Evolutionary conservation across 2,113 vertebrate genomes (phyloP), one percentile per base, ranked within the genome.

Genomic region (Lepisosteus osseus): DNA sequence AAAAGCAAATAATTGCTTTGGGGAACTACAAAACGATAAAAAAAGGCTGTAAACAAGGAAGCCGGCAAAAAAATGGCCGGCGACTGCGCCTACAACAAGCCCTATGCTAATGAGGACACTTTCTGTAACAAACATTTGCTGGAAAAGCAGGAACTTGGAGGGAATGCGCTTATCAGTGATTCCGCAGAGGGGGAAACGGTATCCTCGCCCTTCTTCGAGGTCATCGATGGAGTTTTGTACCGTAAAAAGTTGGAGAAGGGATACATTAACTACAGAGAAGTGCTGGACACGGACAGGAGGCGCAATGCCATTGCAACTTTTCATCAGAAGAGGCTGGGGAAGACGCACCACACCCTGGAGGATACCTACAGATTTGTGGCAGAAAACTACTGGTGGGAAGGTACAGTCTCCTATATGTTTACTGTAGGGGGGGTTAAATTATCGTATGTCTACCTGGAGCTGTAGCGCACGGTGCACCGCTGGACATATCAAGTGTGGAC

Each of bases 311-410:
- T 93, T 74, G 70, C 81, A 67, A 86, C 85, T 61, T 91, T 92
- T 61, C 92, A 93, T 82, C 79, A 76, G 73, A 74, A 87, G 73
- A 73, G 83, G 62, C 76, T 77, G 0, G 88, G 80, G 59, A 86
- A 75, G 77, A 77, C 72, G 43, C 92, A 93, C 82, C 87, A 87
- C 75, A 89, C 91, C 82, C 84, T 90, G 84, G 92, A 92, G 67
- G 91, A 93, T 73, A 93, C 91, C 2, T 93, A 93, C 79, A 90
- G 85, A 85, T 86, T 85, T 6, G 90, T 93, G 77, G 90, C 91
- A 14, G 91, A 93, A 44, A 92, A 93, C 87, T 93, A 93, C 86
- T 93, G 92, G 91, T 93, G 92, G 92, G 90, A 93, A 42, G 92
- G 91, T 93, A 86, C 6, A 77, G 42, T 17, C 41, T 59, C 41